Percentiles rank a stretch among this genome's conserved stretches.
phyloP scores from a whole-genome alignment of 2,797 vertebrate genomes.

The Acrossocheilus wenchowensis region DNA sequence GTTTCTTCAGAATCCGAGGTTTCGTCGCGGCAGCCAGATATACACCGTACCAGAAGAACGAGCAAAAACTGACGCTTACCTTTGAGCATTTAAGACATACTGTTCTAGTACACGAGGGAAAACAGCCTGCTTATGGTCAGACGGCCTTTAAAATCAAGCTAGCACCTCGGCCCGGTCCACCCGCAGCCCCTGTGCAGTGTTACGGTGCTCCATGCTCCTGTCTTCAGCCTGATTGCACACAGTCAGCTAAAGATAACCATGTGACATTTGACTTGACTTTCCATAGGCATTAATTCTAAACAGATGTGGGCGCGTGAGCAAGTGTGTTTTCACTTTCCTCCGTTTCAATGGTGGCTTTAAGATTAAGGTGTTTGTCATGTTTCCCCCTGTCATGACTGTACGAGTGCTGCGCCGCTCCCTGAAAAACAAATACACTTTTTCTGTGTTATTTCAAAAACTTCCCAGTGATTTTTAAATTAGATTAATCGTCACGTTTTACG shows the following conservation, averaged over 20 bases:
- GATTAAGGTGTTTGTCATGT: constrained; percentile 52
- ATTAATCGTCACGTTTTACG: constrained; percentile 13
- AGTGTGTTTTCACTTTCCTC: constrained; percentile 51
- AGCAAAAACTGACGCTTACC: constrained; percentile 66
- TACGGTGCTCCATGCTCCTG: constrained; percentile 63
- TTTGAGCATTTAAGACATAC: constrained; percentile 65
- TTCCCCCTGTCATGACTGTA: constrained; percentile 37
- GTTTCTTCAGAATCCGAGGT: constrained; percentile 1
- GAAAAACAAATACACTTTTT: constrained; percentile 18
- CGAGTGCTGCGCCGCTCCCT: background rate
- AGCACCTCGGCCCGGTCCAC: constrained; percentile 53
- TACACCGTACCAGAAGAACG: constrained; percentile 56
- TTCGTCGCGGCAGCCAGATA: constrained; percentile 48
- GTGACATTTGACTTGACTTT: constrained; percentile 78
- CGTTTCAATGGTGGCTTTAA: constrained; percentile 54
- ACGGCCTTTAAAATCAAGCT: constrained; percentile 63
- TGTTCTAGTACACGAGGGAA: constrained; percentile 71
- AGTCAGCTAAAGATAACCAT: constrained; percentile 81
- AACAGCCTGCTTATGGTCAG: constrained; percentile 76
- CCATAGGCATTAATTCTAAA: constrained; percentile 77
- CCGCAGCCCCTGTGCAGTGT: constrained; percentile 72
- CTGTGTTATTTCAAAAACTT: constrained; percentile 17
- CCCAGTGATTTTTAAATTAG: constrained; percentile 1
- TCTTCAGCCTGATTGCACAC: constrained; percentile 79
- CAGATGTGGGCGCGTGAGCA: constrained; percentile 68